Evolutionary conservation across 2,888 invertebrate species (phyloP), one percentile per base, ranked within the genome.

Genomic region (Agrotis puta): DNA sequence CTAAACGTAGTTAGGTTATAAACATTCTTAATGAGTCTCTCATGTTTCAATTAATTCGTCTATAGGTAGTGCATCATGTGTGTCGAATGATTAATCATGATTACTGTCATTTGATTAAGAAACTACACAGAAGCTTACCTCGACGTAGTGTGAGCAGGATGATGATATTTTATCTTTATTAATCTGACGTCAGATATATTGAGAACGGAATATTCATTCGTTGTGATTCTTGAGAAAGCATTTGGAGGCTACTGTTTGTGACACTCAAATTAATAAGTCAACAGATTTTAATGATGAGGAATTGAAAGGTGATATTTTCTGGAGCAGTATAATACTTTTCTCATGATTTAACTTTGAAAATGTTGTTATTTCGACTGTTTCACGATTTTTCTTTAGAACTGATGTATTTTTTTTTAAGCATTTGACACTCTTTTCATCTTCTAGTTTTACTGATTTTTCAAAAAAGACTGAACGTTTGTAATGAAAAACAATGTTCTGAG

Each of bases 121-220:
- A 77, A 48, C 54, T 75, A 75, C 54, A 75, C 76, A 64, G 63
- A 4, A 67, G 77, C 54, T 63, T 67, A 81, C 53, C 54, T 54
- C 58, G 47, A 33, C 2, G 27, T 9, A 64, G n/a, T 61, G 11
- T 66, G 63, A 59, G 76, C 39, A 54, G 22, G 22, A 59, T 59
- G 50, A 39, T 63, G 45, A 50, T 67, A 77, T 80, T 56, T 64
- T 63, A 77, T 63, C 48, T 58, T 66, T 33, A 63, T 57, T 58
- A 74, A 66, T 74, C 75, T 74, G 80, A 74, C 74, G 47, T 57
- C 51, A 65, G n/a, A 53, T 33, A 51, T 47, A 61, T 67, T 67
- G 18, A 4, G 14, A 47, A 24, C 50, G 27, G 0, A 56, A 53
- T 63, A 59, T 51, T 73, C 16, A 27, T 16, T 27, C 5, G 24